These are phyloP conservation scores for Microctenopoma steveboyesi DNA, from an alignment of 2,797 vertebrate genomes.

Conservation along the genomic window DNA sequence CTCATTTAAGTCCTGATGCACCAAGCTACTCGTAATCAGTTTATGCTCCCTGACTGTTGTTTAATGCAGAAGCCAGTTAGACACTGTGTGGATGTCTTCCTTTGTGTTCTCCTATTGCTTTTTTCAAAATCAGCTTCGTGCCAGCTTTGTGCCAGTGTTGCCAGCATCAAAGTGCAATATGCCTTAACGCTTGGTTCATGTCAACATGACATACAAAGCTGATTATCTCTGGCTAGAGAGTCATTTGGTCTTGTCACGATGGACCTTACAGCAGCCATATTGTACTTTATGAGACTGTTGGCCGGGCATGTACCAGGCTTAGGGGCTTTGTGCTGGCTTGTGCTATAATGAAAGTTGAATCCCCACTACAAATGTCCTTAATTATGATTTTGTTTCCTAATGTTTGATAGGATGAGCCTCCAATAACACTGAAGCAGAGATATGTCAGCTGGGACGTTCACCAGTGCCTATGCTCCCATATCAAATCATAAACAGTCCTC, in stretches of 20 bases:
- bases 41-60: conserved; percentile 61
- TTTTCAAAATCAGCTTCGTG: conserved; percentile 73
- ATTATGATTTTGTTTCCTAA: conserved; percentile 78
- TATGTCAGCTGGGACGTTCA: conserved; percentile 63
- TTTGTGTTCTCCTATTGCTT: conserved; percentile 65
- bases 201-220: conserved; percentile 80
- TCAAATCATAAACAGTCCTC: conserved; percentile 75
- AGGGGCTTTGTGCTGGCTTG: conserved; percentile 68
- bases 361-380: conserved; percentile 78
- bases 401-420: conserved; percentile 75
- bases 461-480: conserved; percentile 68
- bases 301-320: conserved; percentile 62
- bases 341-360: conserved; percentile 76
- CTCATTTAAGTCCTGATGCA: conserved; percentile 45
- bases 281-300: conserved; percentile 80
- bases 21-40: conserved; percentile 35
- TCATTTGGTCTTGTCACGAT: conserved; percentile 72
- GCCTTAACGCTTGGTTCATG: conserved; percentile 71
- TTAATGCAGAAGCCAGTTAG: conserved; percentile 64
- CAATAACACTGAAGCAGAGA: conserved; percentile 67
- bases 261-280: conserved; percentile 76
- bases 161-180: conserved; percentile 75
- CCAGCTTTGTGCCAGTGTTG: conserved; percentile 67
- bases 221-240: conserved; percentile 78
- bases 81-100: conserved; percentile 57